These are phyloP conservation scores for Dioctria linearis DNA, from an alignment of 2,888 invertebrate genomes.

Conservation along the genomic window DNA sequence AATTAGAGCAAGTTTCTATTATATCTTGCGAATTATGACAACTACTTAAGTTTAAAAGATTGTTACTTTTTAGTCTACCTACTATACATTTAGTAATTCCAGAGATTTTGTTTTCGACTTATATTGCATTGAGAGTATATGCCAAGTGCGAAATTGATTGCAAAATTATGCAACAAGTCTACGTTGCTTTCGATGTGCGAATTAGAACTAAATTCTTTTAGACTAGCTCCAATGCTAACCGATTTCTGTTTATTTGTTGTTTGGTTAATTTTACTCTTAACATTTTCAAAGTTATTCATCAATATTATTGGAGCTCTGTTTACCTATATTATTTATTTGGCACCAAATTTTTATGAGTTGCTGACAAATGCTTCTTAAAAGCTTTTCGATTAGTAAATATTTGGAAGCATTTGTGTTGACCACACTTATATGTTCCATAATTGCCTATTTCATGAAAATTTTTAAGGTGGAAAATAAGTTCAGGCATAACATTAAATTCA, in stretches of 20 bases:
- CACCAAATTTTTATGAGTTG: conserved; percentile 1
- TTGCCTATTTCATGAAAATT: not conserved
- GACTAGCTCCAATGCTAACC: too few species aligned
- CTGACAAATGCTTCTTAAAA: conserved; percentile 25
- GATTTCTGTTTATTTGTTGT: not conserved
- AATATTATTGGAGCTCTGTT: not conserved
- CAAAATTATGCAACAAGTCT: too few species aligned
- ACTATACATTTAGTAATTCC: not conserved
- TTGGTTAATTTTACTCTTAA: too few species aligned
- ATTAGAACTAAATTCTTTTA: too few species aligned
- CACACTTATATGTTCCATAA: conserved; percentile 9
- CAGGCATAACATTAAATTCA: not conserved
- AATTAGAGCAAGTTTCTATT: not conserved
- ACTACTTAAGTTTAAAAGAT: not conserved
- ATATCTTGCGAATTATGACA: not conserved
- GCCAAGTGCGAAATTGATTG: too few species aligned
- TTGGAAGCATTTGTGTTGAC: conserved; percentile 16
- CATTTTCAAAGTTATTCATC: too few species aligned
- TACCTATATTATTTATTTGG: too few species aligned
- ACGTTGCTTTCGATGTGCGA: not conserved
- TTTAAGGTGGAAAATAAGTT: conserved; percentile 24
- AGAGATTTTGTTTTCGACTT: conserved; percentile 17
- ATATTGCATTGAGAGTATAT: too few species aligned
- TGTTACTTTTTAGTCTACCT: not conserved
- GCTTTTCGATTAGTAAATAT: conserved; percentile 20